Evolutionary conservation across 2,888 invertebrate species (phyloP), one percentile per base, ranked within the genome.

Genomic region (Boloria selene): DNA sequence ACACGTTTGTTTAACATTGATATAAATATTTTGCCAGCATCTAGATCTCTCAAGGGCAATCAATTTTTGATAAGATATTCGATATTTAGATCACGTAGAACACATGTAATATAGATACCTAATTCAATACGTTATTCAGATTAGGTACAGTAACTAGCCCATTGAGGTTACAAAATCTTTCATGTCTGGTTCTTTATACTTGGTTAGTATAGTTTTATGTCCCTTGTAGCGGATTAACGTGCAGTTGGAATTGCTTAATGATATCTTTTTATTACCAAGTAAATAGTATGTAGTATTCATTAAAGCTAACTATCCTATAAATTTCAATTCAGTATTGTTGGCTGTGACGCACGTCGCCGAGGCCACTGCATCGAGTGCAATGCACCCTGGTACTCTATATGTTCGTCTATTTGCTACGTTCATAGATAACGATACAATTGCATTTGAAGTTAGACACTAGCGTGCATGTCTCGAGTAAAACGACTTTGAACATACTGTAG

Each of bases 291-390:
- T 52, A 38, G 45, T 52, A 47, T 52, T 64, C 14, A 52, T 51
- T 51, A 47, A 52, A 31, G 16, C 3, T 54, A n/a, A 53, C 10
- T 58, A 44, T 51, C 17, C 50, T 45, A 50, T 64, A 52, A 50
- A 68, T 70, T 71, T 65, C 67, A 69, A 72, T 70, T 69, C 65
- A 68, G 67, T 61, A 67, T 72, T 73, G 72, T 70, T 67, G 64
- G 60, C 60, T 42, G 67, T 86, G 86, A 87, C 84, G 82, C 78
- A 79, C 76, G 75, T 70, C 66, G 55, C 63, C 77, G 80, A 78
- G 80, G 79, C 77, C 78, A 68, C 52, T 75, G 76, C 77, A 75
- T 70, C 74, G 73, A 73, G 77, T 75, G 73, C 77, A 72, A 70
- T 77, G 77, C 72, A 69, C 77, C 73, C 73, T 61, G 64, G 68